Evolutionary conservation across 2,113 vertebrate species (phyloP).

Genomic region (Coptodon rendalli): DNA sequence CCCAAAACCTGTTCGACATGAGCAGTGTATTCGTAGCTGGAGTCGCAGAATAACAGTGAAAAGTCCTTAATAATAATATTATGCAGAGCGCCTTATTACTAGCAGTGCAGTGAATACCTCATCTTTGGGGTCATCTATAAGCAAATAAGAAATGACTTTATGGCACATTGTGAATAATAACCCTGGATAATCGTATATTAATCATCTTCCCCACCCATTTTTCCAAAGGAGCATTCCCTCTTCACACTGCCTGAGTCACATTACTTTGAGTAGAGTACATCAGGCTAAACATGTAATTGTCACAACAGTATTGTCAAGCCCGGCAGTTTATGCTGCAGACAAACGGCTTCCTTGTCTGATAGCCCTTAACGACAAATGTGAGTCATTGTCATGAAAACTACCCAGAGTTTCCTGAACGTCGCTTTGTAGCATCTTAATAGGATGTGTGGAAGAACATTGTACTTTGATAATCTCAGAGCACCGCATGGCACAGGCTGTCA

Average conservation of each 20-base stretch:
- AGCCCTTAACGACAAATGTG: conserved; percentile 47
- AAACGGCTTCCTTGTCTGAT: background rate
- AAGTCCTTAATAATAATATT: conserved; percentile 1
- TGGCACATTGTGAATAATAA: conserved; percentile 61
- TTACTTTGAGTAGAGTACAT: conserved; percentile 13
- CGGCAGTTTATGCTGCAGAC: conserved; percentile 21
- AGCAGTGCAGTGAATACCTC: conserved; percentile 6
- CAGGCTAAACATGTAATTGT: background rate
- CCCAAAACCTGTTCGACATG: conserved; percentile 1
- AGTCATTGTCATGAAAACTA: conserved; percentile 5
- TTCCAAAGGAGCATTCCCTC: background rate
- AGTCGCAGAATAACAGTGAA: conserved; percentile 4
- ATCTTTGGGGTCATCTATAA: conserved; percentile 26
- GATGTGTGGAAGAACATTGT: background rate
- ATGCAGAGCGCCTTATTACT: background rate
- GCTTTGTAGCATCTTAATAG: background rate
- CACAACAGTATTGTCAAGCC: background rate
- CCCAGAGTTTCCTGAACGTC: background rate
- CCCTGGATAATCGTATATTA: conserved; percentile 40
- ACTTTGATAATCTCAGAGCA: conserved; percentile 13
- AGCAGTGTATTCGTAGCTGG: background rate
- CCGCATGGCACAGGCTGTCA: background rate
- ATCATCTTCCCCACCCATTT: background rate
- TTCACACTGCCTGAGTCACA: background rate
- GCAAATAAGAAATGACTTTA: conserved; percentile 21